Conservation (phyloP, 2,113 vertebrate species). For the Erinaceus europaeus region DNA sequence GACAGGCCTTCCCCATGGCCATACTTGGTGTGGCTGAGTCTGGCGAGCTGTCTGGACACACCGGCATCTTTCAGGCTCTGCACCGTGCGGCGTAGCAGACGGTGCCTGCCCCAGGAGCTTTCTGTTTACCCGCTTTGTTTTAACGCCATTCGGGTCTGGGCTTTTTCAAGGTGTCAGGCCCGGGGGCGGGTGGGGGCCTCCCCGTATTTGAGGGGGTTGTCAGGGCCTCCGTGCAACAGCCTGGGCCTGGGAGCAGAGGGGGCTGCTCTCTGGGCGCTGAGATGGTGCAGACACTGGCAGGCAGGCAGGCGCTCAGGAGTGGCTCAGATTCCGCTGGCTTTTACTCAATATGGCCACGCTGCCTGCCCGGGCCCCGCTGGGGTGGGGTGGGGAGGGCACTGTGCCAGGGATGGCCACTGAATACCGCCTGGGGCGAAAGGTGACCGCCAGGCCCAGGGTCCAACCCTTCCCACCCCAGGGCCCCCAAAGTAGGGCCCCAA, state of each 20-base stretch:
- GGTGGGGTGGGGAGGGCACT: constrained; percentile 38
- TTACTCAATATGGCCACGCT: constrained; percentile 99
- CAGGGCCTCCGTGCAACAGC: constrained; percentile 83
- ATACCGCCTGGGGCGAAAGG: constrained; percentile 19
- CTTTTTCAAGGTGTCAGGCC: constrained; percentile 97
- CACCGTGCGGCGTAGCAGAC: constrained; percentile 91
- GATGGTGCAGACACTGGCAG: constrained; percentile 98
- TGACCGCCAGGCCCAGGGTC: not conserved
- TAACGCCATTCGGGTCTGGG: constrained; percentile 90
- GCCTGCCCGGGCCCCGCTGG: constrained; percentile 83
- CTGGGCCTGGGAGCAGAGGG: constrained; percentile 79
- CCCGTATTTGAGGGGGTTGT: constrained; percentile 82
- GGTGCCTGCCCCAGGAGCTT: constrained; percentile 91
- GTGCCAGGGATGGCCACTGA: constrained; percentile 49
- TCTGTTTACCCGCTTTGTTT: constrained; percentile 98
- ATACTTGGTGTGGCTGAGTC: constrained; percentile 98
- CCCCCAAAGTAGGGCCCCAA: not conserved
- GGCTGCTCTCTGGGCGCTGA: constrained; percentile 87
- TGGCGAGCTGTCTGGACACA: constrained; percentile 97
- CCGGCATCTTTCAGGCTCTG: constrained; percentile 98
- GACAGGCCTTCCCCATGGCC: constrained; percentile 84
- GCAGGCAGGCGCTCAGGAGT: constrained; percentile 74
- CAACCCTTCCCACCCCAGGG: not conserved
- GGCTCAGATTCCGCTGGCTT: constrained; percentile 92
- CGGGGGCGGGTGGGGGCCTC: constrained; percentile 72